phyloP scores from a whole-genome alignment of 2,888 invertebrate species.

The Scaptomyza tumidula region DNA sequence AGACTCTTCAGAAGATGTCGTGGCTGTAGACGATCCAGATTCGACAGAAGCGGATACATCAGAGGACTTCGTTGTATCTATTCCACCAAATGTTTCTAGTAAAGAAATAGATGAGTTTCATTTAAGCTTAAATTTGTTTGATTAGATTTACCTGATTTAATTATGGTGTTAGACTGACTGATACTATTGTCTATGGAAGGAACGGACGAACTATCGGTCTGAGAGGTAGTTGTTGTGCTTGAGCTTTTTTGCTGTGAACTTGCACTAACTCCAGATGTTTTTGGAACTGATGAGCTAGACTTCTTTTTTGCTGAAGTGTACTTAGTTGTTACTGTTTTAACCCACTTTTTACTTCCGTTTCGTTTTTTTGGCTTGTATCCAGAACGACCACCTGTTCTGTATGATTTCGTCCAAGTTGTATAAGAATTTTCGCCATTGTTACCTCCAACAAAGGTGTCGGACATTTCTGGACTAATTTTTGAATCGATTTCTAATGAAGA shows the following conservation, averaged over 20 bases:
- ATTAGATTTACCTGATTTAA: slow-evolving; percentile 9
- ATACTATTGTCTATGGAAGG: not conserved
- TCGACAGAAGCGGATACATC: not conserved
- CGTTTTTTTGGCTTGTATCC: not conserved
- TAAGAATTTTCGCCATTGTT: not conserved
- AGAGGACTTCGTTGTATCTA: not conserved
- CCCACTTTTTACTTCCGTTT: not conserved
- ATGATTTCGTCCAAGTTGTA: not conserved
- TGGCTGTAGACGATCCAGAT: no score
- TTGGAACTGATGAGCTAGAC: not conserved
- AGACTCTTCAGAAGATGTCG: no score
- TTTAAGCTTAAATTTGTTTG: not conserved
- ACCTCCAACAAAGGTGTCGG: not conserved
- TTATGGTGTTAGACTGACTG: not conserved
- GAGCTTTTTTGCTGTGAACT: slow-evolving; percentile 8
- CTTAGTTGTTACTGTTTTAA: not conserved
- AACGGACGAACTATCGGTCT: not conserved
- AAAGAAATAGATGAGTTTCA: not conserved
- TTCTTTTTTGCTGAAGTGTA: not conserved
- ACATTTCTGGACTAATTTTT: not conserved
- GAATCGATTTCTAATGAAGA: slow-evolving; percentile 1
- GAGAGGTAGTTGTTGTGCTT: slow-evolving; percentile 16
- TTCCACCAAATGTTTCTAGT: not conserved
- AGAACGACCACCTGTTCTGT: not conserved
- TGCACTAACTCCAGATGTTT: not conserved